Evolutionary conservation across 2,797 vertebrate genomes (phyloP), one percentile per base, ranked within the genome.

Genomic region (Alfaro cultratus): DNA sequence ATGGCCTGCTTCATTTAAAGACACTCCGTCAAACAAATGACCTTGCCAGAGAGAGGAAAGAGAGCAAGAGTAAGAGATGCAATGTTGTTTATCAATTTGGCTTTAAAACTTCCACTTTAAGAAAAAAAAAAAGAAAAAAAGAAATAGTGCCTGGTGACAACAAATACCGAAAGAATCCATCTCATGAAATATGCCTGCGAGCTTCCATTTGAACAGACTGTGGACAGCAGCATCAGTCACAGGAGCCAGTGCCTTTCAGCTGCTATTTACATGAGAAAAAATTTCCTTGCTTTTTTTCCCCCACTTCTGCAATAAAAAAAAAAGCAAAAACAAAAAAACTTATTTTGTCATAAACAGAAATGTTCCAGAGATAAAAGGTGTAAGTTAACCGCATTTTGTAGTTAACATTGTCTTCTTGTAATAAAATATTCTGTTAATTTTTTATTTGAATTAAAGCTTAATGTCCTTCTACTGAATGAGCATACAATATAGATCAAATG

Each of bases 1-100:
- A 94, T 78, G 85, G 92, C 86, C 91, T 87, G 85, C 85, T 94
- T 93, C 87, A 83, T 80, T 92, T 90, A 87, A 91, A 91, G 81
- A 93, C 92, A 92, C 82, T 93, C 80, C 85, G 88, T 94, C 90
- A 95, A 94, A 94, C 90, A 95, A 94, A 95, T 89, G 89, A 91
- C 91, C 91, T 90, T 88, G 85, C 89, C 90, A 90, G 77, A 88
- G 77, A 92, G 39, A 71, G 57, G 7, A 16, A 46, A 46, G n/a
- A 29, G 43, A 70, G 68, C 11, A 70, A 70, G 67, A 68, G 7
- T 70, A 46, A 92, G n/a, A 70, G 49, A 89, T 62, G 74, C 84
- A 83, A 84, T 73, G 57, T 72, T 89, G 90, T 94, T 94, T 91
- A 95, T 95, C 88, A 88, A 91, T 93, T 93, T 92, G 81, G 87